These are phyloP conservation scores for Tauraco hartlaubi DNA, from an alignment of 2,797 vertebrate genomes.

Conservation along the genomic window DNA sequence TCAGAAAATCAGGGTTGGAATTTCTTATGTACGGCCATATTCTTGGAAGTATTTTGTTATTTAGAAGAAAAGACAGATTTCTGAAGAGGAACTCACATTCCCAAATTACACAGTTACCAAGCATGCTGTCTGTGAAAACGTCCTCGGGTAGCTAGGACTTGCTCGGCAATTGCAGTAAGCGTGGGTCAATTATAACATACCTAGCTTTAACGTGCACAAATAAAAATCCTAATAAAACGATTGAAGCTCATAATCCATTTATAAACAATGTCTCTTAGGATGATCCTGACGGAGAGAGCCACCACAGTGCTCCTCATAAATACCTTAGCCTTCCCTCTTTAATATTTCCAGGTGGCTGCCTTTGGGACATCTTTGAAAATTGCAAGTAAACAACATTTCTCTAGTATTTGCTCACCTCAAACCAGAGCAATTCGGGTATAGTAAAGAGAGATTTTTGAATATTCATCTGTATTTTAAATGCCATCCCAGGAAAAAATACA, in stretches of 20 bases:
- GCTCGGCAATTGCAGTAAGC: neutral
- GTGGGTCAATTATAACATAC: neutral
- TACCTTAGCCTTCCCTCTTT: neutral
- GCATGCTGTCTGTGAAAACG: neutral
- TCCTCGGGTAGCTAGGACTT: neutral
- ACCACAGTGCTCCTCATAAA: neutral
- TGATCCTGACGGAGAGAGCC: neutral
- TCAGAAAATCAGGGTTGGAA: neutral
- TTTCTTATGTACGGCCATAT: neutral
- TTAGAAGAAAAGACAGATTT: neutral
- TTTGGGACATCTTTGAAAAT: neutral
- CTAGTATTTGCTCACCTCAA: neutral
- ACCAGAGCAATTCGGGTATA: neutral
- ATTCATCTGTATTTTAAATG: neutral
- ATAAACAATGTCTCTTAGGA: constrained; percentile 44
- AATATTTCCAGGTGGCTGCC: constrained; percentile 14
- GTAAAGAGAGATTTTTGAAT: neutral
- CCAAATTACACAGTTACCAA: neutral
- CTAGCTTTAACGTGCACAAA: constrained; percentile 3
- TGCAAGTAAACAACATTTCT: constrained; percentile 28
- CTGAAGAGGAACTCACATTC: neutral
- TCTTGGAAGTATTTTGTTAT: neutral
- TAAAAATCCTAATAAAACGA: constrained; percentile 49
- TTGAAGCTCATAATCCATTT: constrained; percentile 51
- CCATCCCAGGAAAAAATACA: neutral